Base-by-base conservation (phyloP, 2,797 vertebrate genomes). In the Nyctibius grandis region DNA sequence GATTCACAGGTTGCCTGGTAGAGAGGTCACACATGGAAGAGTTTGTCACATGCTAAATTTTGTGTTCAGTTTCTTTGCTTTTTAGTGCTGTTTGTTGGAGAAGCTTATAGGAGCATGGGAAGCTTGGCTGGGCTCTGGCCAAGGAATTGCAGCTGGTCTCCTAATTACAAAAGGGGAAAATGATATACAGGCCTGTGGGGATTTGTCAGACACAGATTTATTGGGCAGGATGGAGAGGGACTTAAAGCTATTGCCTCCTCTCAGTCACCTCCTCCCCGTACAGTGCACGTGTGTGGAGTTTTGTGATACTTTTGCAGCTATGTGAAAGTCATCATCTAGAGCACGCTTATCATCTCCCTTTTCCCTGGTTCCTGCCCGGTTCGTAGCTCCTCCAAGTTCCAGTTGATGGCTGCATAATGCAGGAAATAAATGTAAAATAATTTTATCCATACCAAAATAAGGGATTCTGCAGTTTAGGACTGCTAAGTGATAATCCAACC, bases 1-100 rank as follows among this genome's bases (percentile, higher is more conserved):
- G 82, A 85, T 87, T 94, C 91, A 91, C 95, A 96, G 93, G 40
- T 79, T 95, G 84, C 79, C 85, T 97, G 91, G 91, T 98, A 96
- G 93, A 96, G 90, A 89, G 84, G 84, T 95, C 91, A 91, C 88
- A 96, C 57, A 57, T 90, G 72, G 78, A 95, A 94, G 54, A 76
- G 63, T 88, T 94, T 93, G 88, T 91, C 95, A 94, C 77, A 26
- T 90, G 83, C 68, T 95, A 87, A 64, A 90, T 91, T 94, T 87
- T 89, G 25, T 75, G 40, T 85, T 95, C 38, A 7, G 22, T 85
- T 93, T 89, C 91, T 92, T 80, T 93, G n/a, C 64, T 92, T 29
- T 78, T 89, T 72, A 84, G 21, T 25, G 16, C n/a, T 82, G 1
- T 70, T 82, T 56, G 17, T 79, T 89, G 75, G 77, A 70, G 80